A percentile compares a stretch with the other conserved stretches of the same genome.
Evolutionary conservation across 2,797 vertebrate genomes (phyloP).

Genomic region (Myripristis jacobus): DNA sequence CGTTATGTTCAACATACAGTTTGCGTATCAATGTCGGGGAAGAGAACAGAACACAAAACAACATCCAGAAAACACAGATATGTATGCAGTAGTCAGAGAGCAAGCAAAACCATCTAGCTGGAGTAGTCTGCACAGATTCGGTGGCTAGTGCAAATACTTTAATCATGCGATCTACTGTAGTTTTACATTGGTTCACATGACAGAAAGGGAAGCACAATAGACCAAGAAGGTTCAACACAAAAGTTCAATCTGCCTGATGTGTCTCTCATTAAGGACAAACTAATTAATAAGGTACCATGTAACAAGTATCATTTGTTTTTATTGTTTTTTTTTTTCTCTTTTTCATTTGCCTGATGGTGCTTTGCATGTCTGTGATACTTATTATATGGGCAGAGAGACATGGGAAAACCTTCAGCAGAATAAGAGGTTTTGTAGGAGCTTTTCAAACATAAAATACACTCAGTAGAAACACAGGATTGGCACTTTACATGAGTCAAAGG

Average conservation of each 20-base stretch:
- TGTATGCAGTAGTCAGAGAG: conserved; percentile 75
- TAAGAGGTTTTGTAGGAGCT: conserved; percentile 57
- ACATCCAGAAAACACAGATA: conserved; percentile 66
- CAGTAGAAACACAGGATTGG: conserved; percentile 89
- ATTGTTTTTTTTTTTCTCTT: conserved; percentile 2
- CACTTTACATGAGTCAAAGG: conserved; percentile 87
- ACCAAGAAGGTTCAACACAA: conserved; percentile 73
- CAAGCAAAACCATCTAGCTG: conserved; percentile 74
- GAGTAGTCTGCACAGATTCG: conserved; percentile 75
- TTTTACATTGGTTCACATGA: conserved; percentile 80
- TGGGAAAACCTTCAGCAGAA: conserved; percentile 63
- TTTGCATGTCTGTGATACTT: conserved; percentile 73
- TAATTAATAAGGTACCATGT: conserved; percentile 65
- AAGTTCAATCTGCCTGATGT: conserved; percentile 65
- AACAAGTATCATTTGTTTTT: conserved; percentile 72
- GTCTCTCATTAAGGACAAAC: conserved; percentile 67
- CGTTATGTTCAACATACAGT: conserved; percentile 46
- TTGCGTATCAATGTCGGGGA: conserved; percentile 60
- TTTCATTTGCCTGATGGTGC: conserved; percentile 42
- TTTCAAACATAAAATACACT: conserved; percentile 84
- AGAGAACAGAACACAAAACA: conserved; percentile 67
- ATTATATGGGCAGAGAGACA: conserved; percentile 74
- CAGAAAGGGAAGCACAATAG: conserved; percentile 81
- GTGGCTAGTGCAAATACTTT: conserved; percentile 81
- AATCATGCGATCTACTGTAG: conserved; percentile 78